Conservation (phyloP, 2,888 invertebrate genomes). For the Chrysodeixis includens region DNA sequence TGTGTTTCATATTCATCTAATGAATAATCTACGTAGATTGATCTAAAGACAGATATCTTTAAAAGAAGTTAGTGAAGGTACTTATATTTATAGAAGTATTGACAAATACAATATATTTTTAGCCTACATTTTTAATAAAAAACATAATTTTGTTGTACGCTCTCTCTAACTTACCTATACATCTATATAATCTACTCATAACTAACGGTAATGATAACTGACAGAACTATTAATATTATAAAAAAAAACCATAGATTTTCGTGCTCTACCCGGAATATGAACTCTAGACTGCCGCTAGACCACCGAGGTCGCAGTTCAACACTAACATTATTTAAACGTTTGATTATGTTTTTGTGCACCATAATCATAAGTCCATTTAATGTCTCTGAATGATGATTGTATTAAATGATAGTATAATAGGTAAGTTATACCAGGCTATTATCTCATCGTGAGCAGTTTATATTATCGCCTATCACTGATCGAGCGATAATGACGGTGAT, state of each 20-base stretch:
- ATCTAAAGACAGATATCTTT: not conserved
- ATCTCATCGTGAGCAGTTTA: slow-evolving; percentile 59
- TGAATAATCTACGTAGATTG: slow-evolving; percentile 8
- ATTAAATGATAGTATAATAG: slow-evolving; percentile 30
- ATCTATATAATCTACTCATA: too few species aligned
- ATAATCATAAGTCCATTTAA: not conserved
- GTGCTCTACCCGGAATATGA: not conserved
- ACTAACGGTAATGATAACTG: too few species aligned
- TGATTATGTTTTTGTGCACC: not conserved
- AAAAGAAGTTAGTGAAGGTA: not conserved
- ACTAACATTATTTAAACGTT: slow-evolving; percentile 10
- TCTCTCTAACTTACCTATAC: too few species aligned
- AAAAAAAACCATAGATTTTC: not conserved
- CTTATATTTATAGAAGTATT: too few species aligned
- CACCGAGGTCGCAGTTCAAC: slow-evolving; percentile 2
- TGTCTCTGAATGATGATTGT: slow-evolving; percentile 3
- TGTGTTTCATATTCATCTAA: slow-evolving; percentile 18
- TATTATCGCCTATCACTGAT: slow-evolving; percentile 57
- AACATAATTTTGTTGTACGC: too few species aligned
- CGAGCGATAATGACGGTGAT: slow-evolving; percentile 59
- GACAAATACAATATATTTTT: too few species aligned
- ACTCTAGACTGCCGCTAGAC: slow-evolving; percentile 1
- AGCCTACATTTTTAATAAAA: too few species aligned
- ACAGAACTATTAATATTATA: not conserved
- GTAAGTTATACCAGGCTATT: slow-evolving; percentile 22